Evolutionary conservation across 2,113 vertebrate species (phyloP).

Genomic region (Bubalus kerabau): DNA sequence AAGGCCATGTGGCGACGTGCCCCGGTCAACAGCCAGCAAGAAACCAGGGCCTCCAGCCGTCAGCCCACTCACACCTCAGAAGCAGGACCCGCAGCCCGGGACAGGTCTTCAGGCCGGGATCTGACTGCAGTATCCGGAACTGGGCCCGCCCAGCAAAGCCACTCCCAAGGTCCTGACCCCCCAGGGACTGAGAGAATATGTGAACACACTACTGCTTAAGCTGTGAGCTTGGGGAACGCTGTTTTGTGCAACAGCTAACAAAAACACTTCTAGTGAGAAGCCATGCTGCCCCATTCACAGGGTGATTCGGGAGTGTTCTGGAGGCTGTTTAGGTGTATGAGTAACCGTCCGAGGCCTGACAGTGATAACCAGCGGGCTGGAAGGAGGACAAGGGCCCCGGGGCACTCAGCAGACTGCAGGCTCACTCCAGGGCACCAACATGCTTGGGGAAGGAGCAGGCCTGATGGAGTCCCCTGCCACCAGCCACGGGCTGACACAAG

Average conservation of each 20-base stretch:
- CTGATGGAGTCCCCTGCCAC: background rate
- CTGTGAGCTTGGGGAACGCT: background rate
- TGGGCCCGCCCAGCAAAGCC: background rate
- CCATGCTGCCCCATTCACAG: background rate
- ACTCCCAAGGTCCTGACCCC: background rate
- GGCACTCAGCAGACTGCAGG: background rate
- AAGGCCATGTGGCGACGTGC: background rate
- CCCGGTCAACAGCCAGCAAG: background rate
- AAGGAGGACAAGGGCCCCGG: background rate
- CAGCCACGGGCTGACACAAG: background rate
- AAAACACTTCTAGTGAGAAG: background rate
- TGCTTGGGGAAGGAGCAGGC: accelerated
- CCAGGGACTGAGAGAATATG: background rate
- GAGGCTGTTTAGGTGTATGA: background rate
- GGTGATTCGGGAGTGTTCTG: accelerated
- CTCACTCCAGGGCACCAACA: too few species aligned
- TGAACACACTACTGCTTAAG: background rate
- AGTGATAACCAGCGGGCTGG: background rate
- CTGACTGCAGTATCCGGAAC: background rate
- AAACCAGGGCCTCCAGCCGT: background rate
- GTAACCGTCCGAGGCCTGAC: background rate
- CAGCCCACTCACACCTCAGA: background rate
- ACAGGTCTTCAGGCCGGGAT: background rate
- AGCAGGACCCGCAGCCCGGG: background rate
- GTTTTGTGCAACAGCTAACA: background rate